Evolutionary conservation across 1,140 invertebrate genomes (phyloP), one percentile per base, ranked within the genome.

Genomic region (Musca vetustissima): DNA sequence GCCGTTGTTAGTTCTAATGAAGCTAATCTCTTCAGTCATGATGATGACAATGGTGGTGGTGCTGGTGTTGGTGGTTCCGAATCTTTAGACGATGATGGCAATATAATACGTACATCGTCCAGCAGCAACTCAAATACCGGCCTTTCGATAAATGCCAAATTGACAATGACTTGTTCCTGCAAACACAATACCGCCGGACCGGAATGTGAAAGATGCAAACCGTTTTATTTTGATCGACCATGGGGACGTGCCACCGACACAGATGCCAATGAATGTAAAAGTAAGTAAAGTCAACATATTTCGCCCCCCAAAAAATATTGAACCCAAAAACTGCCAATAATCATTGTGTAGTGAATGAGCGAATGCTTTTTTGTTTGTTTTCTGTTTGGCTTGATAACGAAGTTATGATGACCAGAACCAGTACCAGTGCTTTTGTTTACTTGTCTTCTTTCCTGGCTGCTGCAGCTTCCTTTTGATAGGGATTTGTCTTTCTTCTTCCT

Each of bases 161-260:
- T 80, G 73, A 83, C 89, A 73, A 85, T 95, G 74, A 87, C 88
- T 1, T 99, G 98, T 85, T 97, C 99, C 76, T 99, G 98, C 85
- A 93, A 93, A 78, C 98, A 99, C 85, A 99, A 99, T 84, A 99
- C 98, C 9, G 97, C 95, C 9, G 98, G 98, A 49, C 86, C 92
- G 36, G 98, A 99, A 84, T 99, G 98, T 87, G 98, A 99, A 86
- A 88, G 95, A 73, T 99, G 98, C 87, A 98, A 97, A 84, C 93
- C 94, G 28, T 99, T 99, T 88, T 95, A 98, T 86, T 98, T 98
- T 84, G 98, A 99, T 84, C 86, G 96, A 73, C 98, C 98, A 57
- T 99, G 98, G 98, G 95, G 94, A 68, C 87, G 98, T 76, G 98
- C 98, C 67, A 99, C 97, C 13, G 90, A 92, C 17, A 88, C 90